Percentiles rank a stretch among this genome's conserved stretches.
Evolutionary conservation across 2,888 invertebrate species (phyloP).

Genomic region (Danaus chrysippus): DNA sequence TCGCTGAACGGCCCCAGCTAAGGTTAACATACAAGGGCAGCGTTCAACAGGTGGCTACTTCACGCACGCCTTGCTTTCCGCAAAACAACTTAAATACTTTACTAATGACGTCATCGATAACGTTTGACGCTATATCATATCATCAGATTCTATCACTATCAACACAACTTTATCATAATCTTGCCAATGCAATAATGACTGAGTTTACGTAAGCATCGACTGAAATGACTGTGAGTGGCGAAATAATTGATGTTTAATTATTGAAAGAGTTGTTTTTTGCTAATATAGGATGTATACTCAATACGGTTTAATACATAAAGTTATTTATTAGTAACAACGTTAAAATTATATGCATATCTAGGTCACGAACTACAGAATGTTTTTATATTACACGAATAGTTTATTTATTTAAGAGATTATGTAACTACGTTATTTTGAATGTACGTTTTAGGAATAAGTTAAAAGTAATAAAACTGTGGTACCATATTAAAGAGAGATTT

Average conservation of each 20-base stretch:
- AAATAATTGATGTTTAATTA: too few relatives aligned
- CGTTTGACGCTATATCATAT: slow-evolving; percentile 24
- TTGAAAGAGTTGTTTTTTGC: too few relatives aligned
- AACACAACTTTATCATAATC: slow-evolving; percentile 22
- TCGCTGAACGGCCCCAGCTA: slow-evolving; percentile 44
- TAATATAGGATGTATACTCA: too few relatives aligned
- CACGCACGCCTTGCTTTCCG: slow-evolving; percentile 57
- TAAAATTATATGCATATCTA: too few relatives aligned
- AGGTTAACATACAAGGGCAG: slow-evolving; percentile 70
- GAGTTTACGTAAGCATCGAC: slow-evolving; percentile 21
- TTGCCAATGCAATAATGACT: slow-evolving; percentile 14
- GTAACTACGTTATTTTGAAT: too few relatives aligned
- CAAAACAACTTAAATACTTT: slow-evolving; percentile 49
- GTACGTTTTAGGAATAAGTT: neutral
- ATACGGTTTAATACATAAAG: too few relatives aligned
- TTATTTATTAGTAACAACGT: too few relatives aligned
- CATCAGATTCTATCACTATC: slow-evolving; percentile 12
- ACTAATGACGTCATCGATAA: slow-evolving; percentile 49
- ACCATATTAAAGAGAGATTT: neutral
- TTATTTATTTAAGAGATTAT: too few relatives aligned
- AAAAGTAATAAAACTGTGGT: neutral
- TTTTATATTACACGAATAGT: too few relatives aligned
- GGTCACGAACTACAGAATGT: too few relatives aligned
- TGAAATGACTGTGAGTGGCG: too few relatives aligned
- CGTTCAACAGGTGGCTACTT: slow-evolving; percentile 67